Evolutionary conservation across 2,797 vertebrate species (phyloP), one percentile per base, ranked within the genome.

Genomic region (Ara ararauna): DNA sequence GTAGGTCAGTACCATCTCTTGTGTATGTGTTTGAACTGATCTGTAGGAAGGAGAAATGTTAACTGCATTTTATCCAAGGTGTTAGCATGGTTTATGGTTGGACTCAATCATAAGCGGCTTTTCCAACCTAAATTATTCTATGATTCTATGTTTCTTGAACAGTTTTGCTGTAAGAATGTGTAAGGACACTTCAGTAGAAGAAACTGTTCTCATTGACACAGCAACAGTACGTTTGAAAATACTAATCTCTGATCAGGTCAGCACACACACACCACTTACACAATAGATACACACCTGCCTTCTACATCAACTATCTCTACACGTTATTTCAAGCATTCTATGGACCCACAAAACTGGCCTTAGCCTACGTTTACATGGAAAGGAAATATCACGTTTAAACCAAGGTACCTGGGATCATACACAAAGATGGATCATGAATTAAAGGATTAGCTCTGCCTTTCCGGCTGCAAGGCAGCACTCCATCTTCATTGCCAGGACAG

Each of bases 401-500:
- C 40, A n/a, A 87, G 78, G 51, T 61, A 48, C 45, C 26, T 42
- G 47, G n/a, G 66, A 53, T 44, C 70, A 53, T 10, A n/a, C 36
- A 40, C 12, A 77, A 81, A 94, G 75, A 78, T 12, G 30, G 77
- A 54, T 50, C 34, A 40, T 36, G 66, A 85, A 61, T 79, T n/a
- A 78, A 14, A 87, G 54, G 50, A 74, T 48, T 20, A 85, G 77
- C 64, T 89, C 66, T 85, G 75, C 72, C 79, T 48, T 60, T 77
- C 76, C 3, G 11, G 58, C 76, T 67, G 62, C 23, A 85, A 93
- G 74, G 85, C 65, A 82, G 45, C 60, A 66, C 83, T 96, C 91
- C 11, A 92, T 64, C 93, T 91, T 70, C 84, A 82, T n/a, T 56
- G 88, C 53, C 93, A 94, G 60, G 65, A 67, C 91, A 95, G 74